Percentiles rank a stretch among this genome's conserved stretches.
These are phyloP conservation scores for Corydoras maculifer DNA, from an alignment of 2,113 vertebrate species.

Conservation along the genomic window DNA sequence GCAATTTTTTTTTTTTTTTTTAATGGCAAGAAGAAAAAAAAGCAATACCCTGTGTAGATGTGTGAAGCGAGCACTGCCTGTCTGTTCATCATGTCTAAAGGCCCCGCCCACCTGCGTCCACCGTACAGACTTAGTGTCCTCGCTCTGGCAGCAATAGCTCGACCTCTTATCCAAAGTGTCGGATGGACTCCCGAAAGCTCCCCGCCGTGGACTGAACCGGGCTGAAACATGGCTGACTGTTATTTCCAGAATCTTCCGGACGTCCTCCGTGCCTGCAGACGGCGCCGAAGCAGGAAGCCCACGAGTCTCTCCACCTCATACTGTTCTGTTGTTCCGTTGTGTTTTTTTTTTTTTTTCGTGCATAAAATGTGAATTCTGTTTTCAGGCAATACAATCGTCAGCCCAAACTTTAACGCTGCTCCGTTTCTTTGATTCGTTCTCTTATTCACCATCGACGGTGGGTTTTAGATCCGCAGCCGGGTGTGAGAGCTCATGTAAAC, in stretches of 20 bases:
- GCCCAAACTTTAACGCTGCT: slow-evolving; percentile 26
- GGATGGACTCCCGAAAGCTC: background rate
- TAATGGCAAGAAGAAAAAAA: slow-evolving; percentile 27
- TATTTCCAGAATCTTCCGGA: slow-evolving; percentile 20
- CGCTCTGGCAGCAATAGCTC: slow-evolving; percentile 19
- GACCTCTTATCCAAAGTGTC: slow-evolving; percentile 7
- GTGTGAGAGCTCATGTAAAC: background rate
- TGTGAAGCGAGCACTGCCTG: background rate
- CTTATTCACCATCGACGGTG: slow-evolving; percentile 1
- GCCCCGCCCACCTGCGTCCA: background rate
- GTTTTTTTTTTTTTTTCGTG: slow-evolving; percentile 7
- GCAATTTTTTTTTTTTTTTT: background rate
- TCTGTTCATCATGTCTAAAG: background rate
- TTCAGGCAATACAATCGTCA: slow-evolving; percentile 39
- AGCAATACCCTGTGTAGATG: slow-evolving; percentile 45
- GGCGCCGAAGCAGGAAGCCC: background rate
- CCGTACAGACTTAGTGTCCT: slow-evolving; percentile 4
- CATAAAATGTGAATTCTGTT: slow-evolving; percentile 38
- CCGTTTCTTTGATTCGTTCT: background rate
- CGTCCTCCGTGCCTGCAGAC: background rate
- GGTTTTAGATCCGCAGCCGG: background rate
- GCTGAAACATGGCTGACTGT: slow-evolving; percentile 27
- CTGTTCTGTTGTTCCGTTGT: background rate
- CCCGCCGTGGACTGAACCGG: background rate
- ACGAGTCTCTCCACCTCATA: background rate